Conservation (phyloP, 2,113 vertebrate species). For the Campylorhamphus procurvoides region DNA sequence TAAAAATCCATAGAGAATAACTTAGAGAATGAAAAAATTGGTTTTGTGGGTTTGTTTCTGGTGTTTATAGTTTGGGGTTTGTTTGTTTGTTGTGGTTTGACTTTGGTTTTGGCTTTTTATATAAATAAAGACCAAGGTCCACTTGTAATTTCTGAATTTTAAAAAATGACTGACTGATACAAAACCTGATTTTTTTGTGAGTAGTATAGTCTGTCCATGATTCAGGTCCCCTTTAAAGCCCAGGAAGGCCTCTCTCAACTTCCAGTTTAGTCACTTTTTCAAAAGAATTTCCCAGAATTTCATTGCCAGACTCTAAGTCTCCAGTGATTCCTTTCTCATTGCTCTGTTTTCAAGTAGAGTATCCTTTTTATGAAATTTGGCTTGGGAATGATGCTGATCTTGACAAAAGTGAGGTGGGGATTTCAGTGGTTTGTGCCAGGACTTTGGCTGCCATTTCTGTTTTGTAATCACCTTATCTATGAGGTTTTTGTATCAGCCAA, state of each 20-base stretch:
- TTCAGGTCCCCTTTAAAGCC: not conserved
- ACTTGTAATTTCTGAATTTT: not conserved
- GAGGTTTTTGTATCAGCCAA: constrained; percentile 20
- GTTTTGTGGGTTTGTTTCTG: not conserved
- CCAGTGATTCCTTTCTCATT: constrained; percentile 22
- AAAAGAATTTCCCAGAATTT: constrained; percentile 51
- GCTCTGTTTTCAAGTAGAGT: constrained; percentile 48
- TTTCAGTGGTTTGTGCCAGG: constrained; percentile 24
- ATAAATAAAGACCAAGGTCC: not conserved
- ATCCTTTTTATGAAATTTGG: constrained; percentile 51
- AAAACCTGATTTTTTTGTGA: not conserved
- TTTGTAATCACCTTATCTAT: constrained; percentile 61
- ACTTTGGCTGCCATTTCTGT: constrained; percentile 33
- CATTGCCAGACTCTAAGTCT: constrained; percentile 37
- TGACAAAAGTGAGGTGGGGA: constrained; percentile 30
- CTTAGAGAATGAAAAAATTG: not conserved
- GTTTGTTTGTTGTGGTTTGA: not conserved
- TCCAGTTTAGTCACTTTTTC: constrained; percentile 35
- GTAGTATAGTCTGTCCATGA: not conserved
- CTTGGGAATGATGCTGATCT: constrained; percentile 39
- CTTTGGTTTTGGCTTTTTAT: not conserved
- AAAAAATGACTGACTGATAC: not conserved
- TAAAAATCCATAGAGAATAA: not conserved
- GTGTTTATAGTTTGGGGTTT: not conserved
- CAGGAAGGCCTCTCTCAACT: not conserved